A percentile compares a stretch with the other conserved stretches of the same genome.
phyloP scores from a whole-genome alignment of 1,140 invertebrate species.

The Cotesia typhae region DNA sequence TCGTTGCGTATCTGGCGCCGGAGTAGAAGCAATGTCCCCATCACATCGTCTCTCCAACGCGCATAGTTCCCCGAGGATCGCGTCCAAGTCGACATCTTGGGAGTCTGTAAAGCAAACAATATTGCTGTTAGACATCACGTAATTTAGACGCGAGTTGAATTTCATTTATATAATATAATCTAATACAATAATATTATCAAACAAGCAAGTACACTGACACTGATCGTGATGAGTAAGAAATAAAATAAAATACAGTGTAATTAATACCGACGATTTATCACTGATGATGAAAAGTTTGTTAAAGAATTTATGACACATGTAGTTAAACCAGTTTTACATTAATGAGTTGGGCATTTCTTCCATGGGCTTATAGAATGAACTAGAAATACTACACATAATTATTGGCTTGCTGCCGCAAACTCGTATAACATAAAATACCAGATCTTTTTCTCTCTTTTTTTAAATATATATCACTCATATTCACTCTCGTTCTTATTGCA shows the following conservation, averaged over 20 bases:
- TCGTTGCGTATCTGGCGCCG: slow-evolving; percentile 61
- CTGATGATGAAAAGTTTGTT: slow-evolving; percentile 18
- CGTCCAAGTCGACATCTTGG: slow-evolving; percentile 94
- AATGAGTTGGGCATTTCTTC: slow-evolving; percentile 48
- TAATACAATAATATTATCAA: too few relatives aligned
- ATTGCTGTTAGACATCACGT: slow-evolving; percentile 13
- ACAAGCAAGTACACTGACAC: too few relatives aligned
- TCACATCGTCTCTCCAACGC: slow-evolving; percentile 86
- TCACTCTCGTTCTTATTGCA: slow-evolving; percentile 34
- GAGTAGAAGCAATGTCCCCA: slow-evolving; percentile 68
- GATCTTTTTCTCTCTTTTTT: slow-evolving; percentile 11
- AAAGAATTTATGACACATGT: slow-evolving; percentile 12
- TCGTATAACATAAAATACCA: slow-evolving; percentile 35
- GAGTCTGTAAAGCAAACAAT: slow-evolving; percentile 74
- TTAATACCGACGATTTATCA: slow-evolving; percentile 25
- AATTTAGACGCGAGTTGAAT: neutral
- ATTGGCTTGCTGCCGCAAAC: slow-evolving; percentile 24
- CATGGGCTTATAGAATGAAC: slow-evolving; percentile 28
- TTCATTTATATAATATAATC: neutral
- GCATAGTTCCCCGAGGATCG: slow-evolving; percentile 92
- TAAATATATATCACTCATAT: too few relatives aligned
- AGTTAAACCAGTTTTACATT: slow-evolving; percentile 48
- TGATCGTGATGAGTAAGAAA: neutral
- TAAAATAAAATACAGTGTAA: neutral
- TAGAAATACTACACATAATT: slow-evolving; percentile 31